Conservation (phyloP, 1,140 invertebrate genomes). For the Caligus rogercresseyi region DNA sequence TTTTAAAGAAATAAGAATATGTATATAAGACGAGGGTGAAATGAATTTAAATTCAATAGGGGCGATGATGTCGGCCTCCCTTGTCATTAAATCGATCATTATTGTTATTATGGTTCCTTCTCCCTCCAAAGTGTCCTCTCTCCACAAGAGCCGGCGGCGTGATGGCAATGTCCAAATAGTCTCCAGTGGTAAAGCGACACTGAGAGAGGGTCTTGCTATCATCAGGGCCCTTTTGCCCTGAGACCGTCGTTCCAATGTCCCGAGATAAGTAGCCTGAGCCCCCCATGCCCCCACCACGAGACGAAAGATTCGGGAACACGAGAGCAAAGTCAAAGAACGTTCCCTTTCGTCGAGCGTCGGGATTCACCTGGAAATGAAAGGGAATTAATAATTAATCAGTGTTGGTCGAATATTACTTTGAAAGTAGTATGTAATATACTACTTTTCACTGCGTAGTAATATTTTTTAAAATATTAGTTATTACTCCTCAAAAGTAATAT, state of each 20-base stretch:
- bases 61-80: not conserved
- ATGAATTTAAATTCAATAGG: constrained; percentile 4
- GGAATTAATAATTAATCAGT: not conserved
- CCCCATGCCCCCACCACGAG: constrained; percentile 41
- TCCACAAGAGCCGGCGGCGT: constrained; percentile 46
- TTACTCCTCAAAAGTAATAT: too few species aligned
- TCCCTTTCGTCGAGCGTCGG: constrained; percentile 55
- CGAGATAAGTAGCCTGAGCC: constrained; percentile 42
- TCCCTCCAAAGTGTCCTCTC: not conserved
- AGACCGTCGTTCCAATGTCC: constrained; percentile 83
- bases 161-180: constrained; percentile 93
- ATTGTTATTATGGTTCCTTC: not conserved
- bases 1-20: too few species aligned
- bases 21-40: too few species aligned
- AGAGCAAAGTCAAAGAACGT: constrained; percentile 93
- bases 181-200: constrained; percentile 69
- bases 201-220: constrained; percentile 74
- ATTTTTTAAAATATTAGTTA: too few species aligned
- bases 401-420: too few species aligned
- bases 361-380: constrained; percentile 54
- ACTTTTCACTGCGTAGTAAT: too few species aligned
- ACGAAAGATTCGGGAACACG: constrained; percentile 60
- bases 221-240: constrained; percentile 73
- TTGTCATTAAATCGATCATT: constrained; percentile 6
- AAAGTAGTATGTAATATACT: too few species aligned